These are phyloP conservation scores for Elysia crispata DNA, from an alignment of 2,888 invertebrate genomes.

Conservation along the genomic window DNA sequence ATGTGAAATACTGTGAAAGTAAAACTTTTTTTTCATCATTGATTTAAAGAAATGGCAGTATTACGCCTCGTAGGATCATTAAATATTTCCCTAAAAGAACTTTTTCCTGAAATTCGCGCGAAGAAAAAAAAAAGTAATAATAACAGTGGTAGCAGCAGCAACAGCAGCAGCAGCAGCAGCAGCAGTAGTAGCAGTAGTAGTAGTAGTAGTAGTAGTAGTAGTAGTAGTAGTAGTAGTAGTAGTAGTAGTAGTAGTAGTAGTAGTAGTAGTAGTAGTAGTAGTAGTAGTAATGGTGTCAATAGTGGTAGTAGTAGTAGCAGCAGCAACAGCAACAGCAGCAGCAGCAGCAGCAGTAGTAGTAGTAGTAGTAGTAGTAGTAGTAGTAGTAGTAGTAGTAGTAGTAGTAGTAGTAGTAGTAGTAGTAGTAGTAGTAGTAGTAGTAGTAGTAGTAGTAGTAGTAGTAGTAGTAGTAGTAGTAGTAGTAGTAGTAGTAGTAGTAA, in stretches of 20 bases:
- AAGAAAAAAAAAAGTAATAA: neutral
- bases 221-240: conserved; percentile 9
- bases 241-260: conserved; percentile 9
- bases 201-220: conserved; percentile 9
- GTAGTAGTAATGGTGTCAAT: too few species aligned
- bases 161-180: neutral
- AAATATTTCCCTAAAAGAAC: too few species aligned
- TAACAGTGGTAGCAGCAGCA: neutral
- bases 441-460: conserved; percentile 9
- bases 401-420: conserved; percentile 9
- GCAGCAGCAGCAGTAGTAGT: conserved; percentile 4
- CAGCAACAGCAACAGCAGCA: neutral
- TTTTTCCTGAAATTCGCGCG: too few species aligned
- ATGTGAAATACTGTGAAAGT: too few species aligned
- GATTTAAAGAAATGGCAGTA: too few species aligned
- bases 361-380: conserved; percentile 9
- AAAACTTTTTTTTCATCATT: too few species aligned
- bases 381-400: neutral
- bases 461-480: conserved; percentile 1
- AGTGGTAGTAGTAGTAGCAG: too few species aligned
- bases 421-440: conserved; percentile 9
- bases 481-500: conserved; percentile 9
- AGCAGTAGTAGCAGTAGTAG: conserved; percentile 1
- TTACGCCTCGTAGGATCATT: too few species aligned
- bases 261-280: conserved; percentile 2